phyloP scores from a whole-genome alignment of 2,113 vertebrate genomes.

The Neopipo cinnamomea region DNA sequence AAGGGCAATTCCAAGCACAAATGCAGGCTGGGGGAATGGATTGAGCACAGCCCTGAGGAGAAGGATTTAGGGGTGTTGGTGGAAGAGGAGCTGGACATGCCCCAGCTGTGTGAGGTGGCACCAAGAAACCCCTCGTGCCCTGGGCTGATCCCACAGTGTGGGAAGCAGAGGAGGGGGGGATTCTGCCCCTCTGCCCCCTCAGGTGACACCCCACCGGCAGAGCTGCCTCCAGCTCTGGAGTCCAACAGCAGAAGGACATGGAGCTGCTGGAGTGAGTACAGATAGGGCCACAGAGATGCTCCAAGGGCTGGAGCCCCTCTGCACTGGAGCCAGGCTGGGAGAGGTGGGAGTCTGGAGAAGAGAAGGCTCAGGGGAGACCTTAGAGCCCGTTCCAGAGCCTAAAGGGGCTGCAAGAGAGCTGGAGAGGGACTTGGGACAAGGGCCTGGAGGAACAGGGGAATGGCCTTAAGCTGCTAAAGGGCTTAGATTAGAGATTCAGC shows the following conservation, averaged over 20 bases:
- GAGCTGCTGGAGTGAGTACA: neutral
- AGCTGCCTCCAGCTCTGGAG: neutral
- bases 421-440: neutral
- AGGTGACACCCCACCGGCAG: neutral
- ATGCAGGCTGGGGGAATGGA: neutral
- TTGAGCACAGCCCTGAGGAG: neutral
- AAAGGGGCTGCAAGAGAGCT: neutral
- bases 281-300: fast-evolving
- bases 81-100: neutral
- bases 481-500: neutral
- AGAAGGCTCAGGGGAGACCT: neutral
- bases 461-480: neutral
- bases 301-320: neutral
- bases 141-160: fast-evolving
- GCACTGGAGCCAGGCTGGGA: neutral
- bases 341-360: neutral
- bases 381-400: neutral
- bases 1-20: neutral
- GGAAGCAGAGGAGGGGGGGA: neutral
- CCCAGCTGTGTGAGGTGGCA: fast-evolving
- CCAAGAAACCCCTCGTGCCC: neutral
- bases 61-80: neutral
- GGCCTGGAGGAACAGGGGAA: neutral
- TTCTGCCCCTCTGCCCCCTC: neutral
- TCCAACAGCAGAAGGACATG: fast-evolving